Evolutionary conservation across 2,797 vertebrate species (phyloP), one percentile per base, ranked within the genome.

Genomic region (Heliangelus exortis): DNA sequence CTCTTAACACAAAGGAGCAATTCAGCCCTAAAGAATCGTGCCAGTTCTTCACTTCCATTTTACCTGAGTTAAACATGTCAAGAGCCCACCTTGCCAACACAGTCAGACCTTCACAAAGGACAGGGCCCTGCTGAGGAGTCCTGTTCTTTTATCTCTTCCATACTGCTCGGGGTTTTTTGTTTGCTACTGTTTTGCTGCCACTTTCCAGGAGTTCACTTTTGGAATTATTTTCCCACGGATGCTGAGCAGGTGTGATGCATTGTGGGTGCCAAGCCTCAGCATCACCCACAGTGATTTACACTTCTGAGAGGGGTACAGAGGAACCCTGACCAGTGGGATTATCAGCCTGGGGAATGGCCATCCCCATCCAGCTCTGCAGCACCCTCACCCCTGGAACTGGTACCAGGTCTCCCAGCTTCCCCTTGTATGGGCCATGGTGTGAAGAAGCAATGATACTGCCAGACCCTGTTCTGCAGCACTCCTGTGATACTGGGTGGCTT

Each of bases 1-100:
- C 65, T 94, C 55, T 21, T 43, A 55, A 57, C 87, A 95, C 93
- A 94, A 95, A 96, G 77, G 66, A 91, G 53, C 48, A 50, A 92
- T 95, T 94, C 87, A 95, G 66, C 51, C 54, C 73, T 25, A 2
- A 81, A 72, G 68, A 87, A 75, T 14, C 33, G 65, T 85, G 65
- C 68, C 78, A 80, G 65, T 12, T 69, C 72, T 71, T 92, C 63
- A 15, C 23, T 45, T 94, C 62, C 36, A 2, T 93, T 96, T 90
- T 51, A 53, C 48, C 26, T 0, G 51, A 85, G 28, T 34, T 77
- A 84, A 86, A 67, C 69, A 22, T 69, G 51, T 88, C 84, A 79
- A 63, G 59, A 73, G 45, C 50, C 48, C 66, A 41, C 87, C 62
- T 55, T 63, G 69, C 55, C 76, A 92, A 9, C 5, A 4, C 33